phyloP scores from a whole-genome alignment of 1,140 invertebrate genomes.

The Lepeophtheirus salmonis region DNA sequence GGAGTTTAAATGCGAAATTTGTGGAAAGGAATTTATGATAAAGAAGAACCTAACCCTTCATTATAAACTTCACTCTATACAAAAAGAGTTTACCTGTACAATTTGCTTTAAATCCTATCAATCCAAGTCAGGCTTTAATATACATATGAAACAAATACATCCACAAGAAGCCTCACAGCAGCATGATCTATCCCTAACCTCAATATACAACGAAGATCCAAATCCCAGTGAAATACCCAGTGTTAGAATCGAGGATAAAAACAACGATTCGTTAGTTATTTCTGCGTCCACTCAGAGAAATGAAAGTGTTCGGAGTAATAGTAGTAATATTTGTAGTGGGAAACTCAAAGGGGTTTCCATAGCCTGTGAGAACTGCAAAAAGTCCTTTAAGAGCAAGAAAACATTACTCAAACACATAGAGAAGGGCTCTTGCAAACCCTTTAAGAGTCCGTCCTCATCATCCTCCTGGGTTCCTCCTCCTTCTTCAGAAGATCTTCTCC shows the following conservation, averaged over 20 bases:
- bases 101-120: not conserved
- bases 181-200: not conserved
- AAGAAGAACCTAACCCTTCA: conserved; percentile 5
- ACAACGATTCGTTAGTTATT: not conserved
- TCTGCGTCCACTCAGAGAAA: not conserved
- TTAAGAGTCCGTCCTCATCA: conserved; percentile 5
- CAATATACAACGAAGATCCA: not conserved
- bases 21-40: conserved; percentile 51
- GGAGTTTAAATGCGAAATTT: conserved; percentile 56
- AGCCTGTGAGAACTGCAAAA: conserved; percentile 6
- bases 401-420: conserved; percentile 4
- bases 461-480: no score
- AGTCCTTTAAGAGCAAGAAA: conserved; percentile 5
- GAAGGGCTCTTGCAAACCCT: not conserved
- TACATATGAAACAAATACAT: not conserved
- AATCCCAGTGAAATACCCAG: not conserved
- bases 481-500: no score
- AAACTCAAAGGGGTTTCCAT: not conserved
- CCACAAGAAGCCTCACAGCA: not conserved
- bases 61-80: conserved; percentile 1
- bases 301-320: not conserved
- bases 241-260: not conserved
- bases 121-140: not conserved
- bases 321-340: not conserved
- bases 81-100: conserved; percentile 1